Base-by-base conservation (phyloP, 2,888 invertebrate genomes). In the Himalopsyche tibetana region DNA sequence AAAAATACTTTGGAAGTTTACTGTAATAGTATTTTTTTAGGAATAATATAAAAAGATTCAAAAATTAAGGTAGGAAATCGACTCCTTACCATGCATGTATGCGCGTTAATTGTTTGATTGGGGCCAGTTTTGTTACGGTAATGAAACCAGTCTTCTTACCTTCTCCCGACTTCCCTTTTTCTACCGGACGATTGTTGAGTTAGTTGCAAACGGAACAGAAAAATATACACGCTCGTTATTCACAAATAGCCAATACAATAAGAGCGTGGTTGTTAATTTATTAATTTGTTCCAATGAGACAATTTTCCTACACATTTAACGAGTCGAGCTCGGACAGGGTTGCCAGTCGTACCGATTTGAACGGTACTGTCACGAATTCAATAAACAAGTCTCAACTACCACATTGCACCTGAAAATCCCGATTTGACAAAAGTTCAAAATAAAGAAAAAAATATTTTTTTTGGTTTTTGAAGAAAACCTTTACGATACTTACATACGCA, bases 131-230 rank as follows among this genome's bases (percentile, higher is more conserved):
- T 88, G 88, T 88, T 88, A 88, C 80, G 88, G 88, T 87, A 88
- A 86, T 88, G 88, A 89, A 89, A 89, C 89, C 88, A 89, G 90
- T 88, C 88, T 87, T 91, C 95, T 95, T 95, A 96, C 96, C 96
- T 96, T 96, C 92, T 97, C 96, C 92, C 96, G 95, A 94, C 96
- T 96, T 94, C 96, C 96, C 93, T 96, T 96, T 95, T 96, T 97
- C 96, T 96, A 95, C 90, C 91, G 90, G 90, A 89, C 92, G 89
- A 92, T 93, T 90, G 93, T 92, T 91, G 92, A 91, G 90, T 56
- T 80, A 80, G 85, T 87, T 85, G 86, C 86, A 85, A 90, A 91
- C 89, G 91, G 90, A 90, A 91, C 90, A 91, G 89, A 90, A 89
- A 90, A 89, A 90, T 89, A 90, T 89, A 90, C 79, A 85, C 83